phyloP scores from a whole-genome alignment of 1,140 invertebrate species.

The Ladona fulva region DNA sequence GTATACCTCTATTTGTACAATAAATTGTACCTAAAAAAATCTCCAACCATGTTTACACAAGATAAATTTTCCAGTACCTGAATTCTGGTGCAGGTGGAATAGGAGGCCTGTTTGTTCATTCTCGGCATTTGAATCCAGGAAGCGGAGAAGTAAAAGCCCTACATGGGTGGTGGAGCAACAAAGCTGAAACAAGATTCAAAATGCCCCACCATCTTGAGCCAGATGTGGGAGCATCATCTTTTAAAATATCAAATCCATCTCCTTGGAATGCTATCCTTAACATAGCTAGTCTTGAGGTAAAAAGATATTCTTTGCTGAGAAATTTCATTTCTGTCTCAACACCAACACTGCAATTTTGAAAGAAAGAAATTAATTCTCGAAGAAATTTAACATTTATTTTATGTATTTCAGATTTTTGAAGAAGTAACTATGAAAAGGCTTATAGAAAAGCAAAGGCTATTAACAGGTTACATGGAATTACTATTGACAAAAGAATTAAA shows the following conservation, averaged over 20 bases:
- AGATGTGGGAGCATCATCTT: slow-evolving; percentile 38
- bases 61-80: slow-evolving; percentile 40
- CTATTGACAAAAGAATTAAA: slow-evolving; percentile 31
- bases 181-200: slow-evolving; percentile 27
- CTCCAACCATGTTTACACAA: too few relatives aligned
- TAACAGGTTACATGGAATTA: slow-evolving; percentile 48
- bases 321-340: too few relatives aligned
- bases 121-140: slow-evolving; percentile 30
- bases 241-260: slow-evolving; percentile 47
- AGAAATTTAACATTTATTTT: too few relatives aligned
- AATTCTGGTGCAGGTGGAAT: slow-evolving; percentile 48
- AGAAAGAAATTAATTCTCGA: too few relatives aligned
- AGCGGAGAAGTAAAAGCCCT: slow-evolving; percentile 28
- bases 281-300: slow-evolving; percentile 42
- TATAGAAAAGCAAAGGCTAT: slow-evolving; percentile 39
- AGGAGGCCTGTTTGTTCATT: slow-evolving; percentile 43
- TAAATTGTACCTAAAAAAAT: too few relatives aligned
- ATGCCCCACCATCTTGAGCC: slow-evolving; percentile 37
- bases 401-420: slow-evolving; percentile 38
- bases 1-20: too few relatives aligned
- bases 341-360: too few relatives aligned
- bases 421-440: slow-evolving; percentile 40
- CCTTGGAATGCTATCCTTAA: slow-evolving; percentile 42
- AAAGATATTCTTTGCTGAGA: background rate
- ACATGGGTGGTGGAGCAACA: slow-evolving; percentile 37